These are phyloP conservation scores for Syngnathus typhle DNA, from an alignment of 2,113 vertebrate genomes.

Conservation along the genomic window DNA sequence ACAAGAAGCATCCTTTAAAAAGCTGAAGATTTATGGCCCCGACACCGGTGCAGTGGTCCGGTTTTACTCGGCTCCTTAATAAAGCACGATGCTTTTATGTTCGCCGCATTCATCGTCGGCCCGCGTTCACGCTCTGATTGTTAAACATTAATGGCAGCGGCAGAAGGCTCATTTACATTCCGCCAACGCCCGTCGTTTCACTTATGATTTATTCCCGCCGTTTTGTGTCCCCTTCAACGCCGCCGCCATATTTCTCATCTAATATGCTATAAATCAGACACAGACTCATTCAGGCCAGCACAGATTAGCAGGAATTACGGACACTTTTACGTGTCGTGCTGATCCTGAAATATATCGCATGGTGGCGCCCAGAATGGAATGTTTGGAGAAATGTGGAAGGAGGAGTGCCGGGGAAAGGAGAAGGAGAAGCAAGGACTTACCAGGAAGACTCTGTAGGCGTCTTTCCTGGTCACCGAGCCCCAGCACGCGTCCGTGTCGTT, in stretches of 20 bases:
- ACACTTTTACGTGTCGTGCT: background rate
- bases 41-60: background rate
- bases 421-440: constrained; percentile 66
- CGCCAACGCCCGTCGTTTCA: background rate
- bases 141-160: constrained; percentile 1
- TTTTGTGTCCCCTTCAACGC: background rate
- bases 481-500: constrained; percentile 91
- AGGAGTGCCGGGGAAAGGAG: background rate
- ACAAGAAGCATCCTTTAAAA: background rate
- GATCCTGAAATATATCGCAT: background rate
- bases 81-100: constrained; percentile 2
- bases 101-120: background rate
- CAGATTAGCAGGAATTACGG: constrained; percentile 5
- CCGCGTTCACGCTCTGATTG: constrained; percentile 2
- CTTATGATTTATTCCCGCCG: constrained; percentile 2
- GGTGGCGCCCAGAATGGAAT: background rate
- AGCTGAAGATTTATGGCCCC: constrained; percentile 2
- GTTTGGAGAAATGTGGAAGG: too few relatives aligned
- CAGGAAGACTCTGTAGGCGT: constrained; percentile 93
- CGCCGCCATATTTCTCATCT: constrained; percentile 5
- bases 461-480: constrained; percentile 82
- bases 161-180: constrained; percentile 9
- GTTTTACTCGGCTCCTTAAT: constrained; percentile 8
- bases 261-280: constrained; percentile 15
- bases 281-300: background rate